Percentiles rank a stretch among this genome's conserved stretches.
Evolutionary conservation across 2,113 vertebrate genomes (phyloP).

Genomic region (Ageneiosus marmoratus): DNA sequence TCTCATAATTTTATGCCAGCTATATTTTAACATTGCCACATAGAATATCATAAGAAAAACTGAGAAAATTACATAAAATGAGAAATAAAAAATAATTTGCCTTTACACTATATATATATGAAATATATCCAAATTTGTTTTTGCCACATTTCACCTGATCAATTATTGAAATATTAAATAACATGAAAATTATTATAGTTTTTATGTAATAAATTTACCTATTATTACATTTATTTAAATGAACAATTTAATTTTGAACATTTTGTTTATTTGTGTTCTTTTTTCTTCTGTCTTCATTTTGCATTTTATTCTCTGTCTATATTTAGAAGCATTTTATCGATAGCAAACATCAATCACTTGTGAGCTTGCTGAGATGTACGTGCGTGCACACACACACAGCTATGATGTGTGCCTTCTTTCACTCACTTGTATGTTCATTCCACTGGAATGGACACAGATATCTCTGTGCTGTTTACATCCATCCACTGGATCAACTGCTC

Average conservation of each 20-base stretch:
- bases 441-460: not conserved
- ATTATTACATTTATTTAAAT: not conserved
- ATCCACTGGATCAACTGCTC: not conserved
- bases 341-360: constrained; percentile 70
- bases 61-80: too few relatives aligned
- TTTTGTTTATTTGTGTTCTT: not conserved
- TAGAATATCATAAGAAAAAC: too few relatives aligned
- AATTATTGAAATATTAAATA: not conserved
- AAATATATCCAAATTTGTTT: too few relatives aligned
- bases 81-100: too few relatives aligned
- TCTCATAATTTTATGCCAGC: too few relatives aligned
- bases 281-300: not conserved
- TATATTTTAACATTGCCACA: too few relatives aligned
- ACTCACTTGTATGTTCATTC: constrained; percentile 50
- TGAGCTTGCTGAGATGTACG: constrained; percentile 69
- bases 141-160: not conserved
- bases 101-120: too few relatives aligned
- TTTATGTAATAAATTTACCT: not conserved
- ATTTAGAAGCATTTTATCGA: constrained; percentile 57
- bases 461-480: not conserved
- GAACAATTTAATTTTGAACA: not conserved
- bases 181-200: not conserved
- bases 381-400: constrained; percentile 4
- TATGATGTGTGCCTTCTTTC: constrained; percentile 25
- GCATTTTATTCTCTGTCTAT: not conserved